A percentile compares a stretch with the other conserved stretches of the same genome.
phyloP scores from a whole-genome alignment of 2,888 invertebrate species.

The Phyllotreta striolata region DNA sequence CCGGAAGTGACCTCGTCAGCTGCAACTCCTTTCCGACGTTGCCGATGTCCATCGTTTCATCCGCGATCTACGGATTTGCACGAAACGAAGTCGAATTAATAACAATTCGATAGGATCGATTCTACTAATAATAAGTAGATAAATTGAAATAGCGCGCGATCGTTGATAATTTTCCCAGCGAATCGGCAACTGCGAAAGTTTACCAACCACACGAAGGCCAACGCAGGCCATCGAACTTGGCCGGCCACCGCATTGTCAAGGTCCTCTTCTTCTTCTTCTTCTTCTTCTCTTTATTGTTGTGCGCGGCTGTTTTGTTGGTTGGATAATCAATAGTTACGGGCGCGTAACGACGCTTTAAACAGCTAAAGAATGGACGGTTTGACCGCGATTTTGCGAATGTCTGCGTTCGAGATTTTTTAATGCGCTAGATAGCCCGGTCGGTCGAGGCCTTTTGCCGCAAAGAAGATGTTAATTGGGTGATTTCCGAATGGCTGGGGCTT shows the following conservation, averaged over 20 bases:
- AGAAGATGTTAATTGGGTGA: no score
- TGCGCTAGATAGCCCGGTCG: no score
- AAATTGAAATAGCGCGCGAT: no score
- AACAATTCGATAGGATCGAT: no score
- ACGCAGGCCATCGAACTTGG: slow-evolving; percentile 30
- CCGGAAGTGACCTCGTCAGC: slow-evolving; percentile 33
- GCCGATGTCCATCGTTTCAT: background rate
- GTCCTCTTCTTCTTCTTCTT: slow-evolving; percentile 32
- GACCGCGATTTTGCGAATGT: no score
- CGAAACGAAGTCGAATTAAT: background rate
- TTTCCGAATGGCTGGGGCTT: no score
- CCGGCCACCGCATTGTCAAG: slow-evolving; percentile 34
- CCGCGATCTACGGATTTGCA: background rate
- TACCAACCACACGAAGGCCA: slow-evolving; percentile 34
- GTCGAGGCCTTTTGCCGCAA: no score
- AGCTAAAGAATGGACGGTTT: no score
- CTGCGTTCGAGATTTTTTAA: no score
- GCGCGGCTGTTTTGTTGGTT: slow-evolving; percentile 8
- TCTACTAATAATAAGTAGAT: no score
- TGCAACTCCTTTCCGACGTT: slow-evolving; percentile 10
- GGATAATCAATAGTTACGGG: slow-evolving; percentile 23
- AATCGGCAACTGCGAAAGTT: background rate
- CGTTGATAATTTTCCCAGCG: no score
- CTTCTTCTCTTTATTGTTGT: slow-evolving; percentile 25
- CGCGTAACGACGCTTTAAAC: slow-evolving; percentile 6